Base-by-base conservation (phyloP, 2,888 invertebrate genomes). In the Drosophila flavopinicola region DNA sequence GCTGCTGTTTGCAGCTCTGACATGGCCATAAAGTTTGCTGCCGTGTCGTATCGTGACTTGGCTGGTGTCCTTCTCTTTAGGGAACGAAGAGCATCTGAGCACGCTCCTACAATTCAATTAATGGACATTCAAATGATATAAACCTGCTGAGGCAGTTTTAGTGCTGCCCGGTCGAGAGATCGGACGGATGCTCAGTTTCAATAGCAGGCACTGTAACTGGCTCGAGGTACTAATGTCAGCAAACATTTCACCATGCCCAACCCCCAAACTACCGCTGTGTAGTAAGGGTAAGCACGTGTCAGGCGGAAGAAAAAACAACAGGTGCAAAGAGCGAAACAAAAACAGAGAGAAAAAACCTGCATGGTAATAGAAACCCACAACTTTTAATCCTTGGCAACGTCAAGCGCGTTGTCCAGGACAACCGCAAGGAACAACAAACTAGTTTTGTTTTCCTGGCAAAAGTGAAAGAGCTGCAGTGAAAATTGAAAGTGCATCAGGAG, bases 41-140 rank as follows among this genome's bases (percentile, higher is more conserved):
- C 41, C 38, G 38, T 23, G 15, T 38, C 33, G 38, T 49, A 29
- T 76, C 42, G 33, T 56, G 48, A 33, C 52, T 53, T 53, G 41
- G 24, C 25, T 35, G 17, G n/a, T 23, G 52, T 41, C 13, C 38
- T 15, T 39, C 38, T 23, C 33, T 35, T 20, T 41, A 17, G 29
- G 6, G 32, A 17, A 25, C 29, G 48, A 30, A 30, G 32, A 33
- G 49, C 37, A 53, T 38, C 53, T 57, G 58, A 51, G 75, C 75
- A 73, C 78, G 75, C 76, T 74, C 56, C 66, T 61, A 63, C 86
- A 87, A 86, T 85, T 86, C 85, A 87, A 85, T 85, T 86, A 85
- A 86, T 79, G 82, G 76, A 41, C 88, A 84, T 87, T 87, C 86
- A 87, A 84, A 75, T 84, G 87, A 83, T 83, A 85, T 77, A 77